Evolutionary conservation across 1,140 invertebrate species (phyloP).

Genomic region (Drosophila athabasca): DNA sequence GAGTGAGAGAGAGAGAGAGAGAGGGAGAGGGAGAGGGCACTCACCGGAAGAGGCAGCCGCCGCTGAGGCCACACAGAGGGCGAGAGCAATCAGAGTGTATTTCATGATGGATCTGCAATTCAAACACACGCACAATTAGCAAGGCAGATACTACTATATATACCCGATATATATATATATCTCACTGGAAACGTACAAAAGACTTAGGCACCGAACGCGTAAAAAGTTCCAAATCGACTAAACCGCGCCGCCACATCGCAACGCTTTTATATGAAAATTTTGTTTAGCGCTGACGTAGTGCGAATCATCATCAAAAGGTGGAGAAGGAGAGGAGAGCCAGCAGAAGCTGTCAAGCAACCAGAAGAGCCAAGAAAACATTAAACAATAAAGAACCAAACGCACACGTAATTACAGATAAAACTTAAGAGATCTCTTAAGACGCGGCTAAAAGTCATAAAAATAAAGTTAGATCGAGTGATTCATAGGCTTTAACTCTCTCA

Average conservation of each 20-base stretch:
- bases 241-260: constrained; percentile 40
- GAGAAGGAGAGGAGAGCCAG: constrained; percentile 36
- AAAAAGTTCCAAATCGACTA: constrained; percentile 67
- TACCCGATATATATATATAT: too few relatives aligned
- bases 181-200: constrained; percentile 34
- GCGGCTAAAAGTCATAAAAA: constrained; percentile 22
- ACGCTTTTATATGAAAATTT: constrained; percentile 76
- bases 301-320: constrained; percentile 43
- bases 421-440: neutral
- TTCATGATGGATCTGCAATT: constrained; percentile 54
- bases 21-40: constrained; percentile 1
- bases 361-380: constrained; percentile 25
- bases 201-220: constrained; percentile 43
- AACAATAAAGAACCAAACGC: constrained; percentile 35
- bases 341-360: constrained; percentile 45
- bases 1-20: neutral
- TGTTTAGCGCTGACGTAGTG: constrained; percentile 60
- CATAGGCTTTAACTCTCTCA: constrained; percentile 5
- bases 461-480: constrained; percentile 36
- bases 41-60: constrained; percentile 67
- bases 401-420: constrained; percentile 16
- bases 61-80: constrained; percentile 45
- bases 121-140: constrained; percentile 22
- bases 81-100: constrained; percentile 60
- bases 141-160: neutral